phyloP scores from a whole-genome alignment of 2,797 vertebrate genomes.

The Mormyrops boulengeri region DNA sequence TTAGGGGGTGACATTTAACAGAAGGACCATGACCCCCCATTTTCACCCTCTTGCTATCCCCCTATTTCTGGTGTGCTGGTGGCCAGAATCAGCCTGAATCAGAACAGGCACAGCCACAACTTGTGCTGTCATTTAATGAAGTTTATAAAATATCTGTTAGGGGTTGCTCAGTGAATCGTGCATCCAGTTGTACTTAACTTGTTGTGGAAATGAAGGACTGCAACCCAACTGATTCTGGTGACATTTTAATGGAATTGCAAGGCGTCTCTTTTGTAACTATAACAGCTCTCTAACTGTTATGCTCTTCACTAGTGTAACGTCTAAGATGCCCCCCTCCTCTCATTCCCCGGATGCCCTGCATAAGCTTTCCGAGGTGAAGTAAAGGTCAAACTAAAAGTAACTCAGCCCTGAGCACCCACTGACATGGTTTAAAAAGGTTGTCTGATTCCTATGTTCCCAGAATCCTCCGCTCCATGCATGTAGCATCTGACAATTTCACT shows the following conservation, averaged over 20 bases:
- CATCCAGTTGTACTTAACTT: neutral
- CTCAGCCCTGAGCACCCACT: neutral
- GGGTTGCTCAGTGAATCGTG: neutral
- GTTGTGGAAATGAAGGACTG: neutral
- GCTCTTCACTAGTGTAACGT: neutral
- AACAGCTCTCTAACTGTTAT: neutral
- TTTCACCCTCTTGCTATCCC: slow-evolving; percentile 34
- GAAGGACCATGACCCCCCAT: slow-evolving; percentile 69
- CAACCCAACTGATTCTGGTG: neutral
- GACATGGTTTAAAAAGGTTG: neutral
- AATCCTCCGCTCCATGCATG: neutral
- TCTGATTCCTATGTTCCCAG: neutral
- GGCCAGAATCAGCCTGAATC: neutral
- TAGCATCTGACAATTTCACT: neutral
- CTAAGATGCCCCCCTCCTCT: neutral
- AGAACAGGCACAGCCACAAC: neutral
- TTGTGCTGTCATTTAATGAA: neutral
- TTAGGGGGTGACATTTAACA: slow-evolving; percentile 65
- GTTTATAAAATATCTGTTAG: neutral
- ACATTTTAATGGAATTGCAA: neutral
- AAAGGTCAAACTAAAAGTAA: slow-evolving; percentile 53
- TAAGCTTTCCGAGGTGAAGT: slow-evolving; percentile 56
- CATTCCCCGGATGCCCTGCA: slow-evolving; percentile 24
- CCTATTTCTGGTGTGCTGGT: neutral
- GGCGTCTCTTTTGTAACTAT: neutral